Percentiles rank a stretch among this genome's conserved stretches.
Evolutionary conservation across 2,113 vertebrate species (phyloP).

Genomic region (Sapajus apella): DNA sequence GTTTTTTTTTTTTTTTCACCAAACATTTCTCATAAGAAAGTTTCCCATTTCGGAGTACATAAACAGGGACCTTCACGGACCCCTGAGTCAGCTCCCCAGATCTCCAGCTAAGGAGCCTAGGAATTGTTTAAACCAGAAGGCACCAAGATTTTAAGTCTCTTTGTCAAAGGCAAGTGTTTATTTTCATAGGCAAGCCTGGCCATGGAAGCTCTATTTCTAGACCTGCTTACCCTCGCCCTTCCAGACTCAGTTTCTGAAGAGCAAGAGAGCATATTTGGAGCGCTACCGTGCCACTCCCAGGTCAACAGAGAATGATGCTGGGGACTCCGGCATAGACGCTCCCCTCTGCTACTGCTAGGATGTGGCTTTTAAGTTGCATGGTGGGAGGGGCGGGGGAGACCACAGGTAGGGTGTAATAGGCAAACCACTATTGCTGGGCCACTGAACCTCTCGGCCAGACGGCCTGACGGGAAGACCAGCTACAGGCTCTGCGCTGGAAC

Average conservation of each 20-base stretch:
- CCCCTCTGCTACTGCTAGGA: background rate
- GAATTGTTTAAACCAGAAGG: conserved; percentile 52
- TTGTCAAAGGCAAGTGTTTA: conserved; percentile 50
- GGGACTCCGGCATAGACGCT: conserved; percentile 35
- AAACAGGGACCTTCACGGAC: background rate
- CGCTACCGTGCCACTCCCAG: conserved; percentile 64
- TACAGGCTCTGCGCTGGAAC: conserved; percentile 35
- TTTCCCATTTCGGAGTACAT: background rate
- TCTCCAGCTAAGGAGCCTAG: background rate
- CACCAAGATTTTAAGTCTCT: conserved; percentile 27
- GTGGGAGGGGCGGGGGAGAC: background rate
- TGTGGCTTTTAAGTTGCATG: background rate
- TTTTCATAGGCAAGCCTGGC: conserved; percentile 45
- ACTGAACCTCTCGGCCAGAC: background rate
- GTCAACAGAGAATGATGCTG: conserved; percentile 29
- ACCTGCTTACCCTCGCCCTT: conserved; percentile 60
- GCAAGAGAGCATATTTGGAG: conserved; percentile 53
- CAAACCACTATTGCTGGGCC: background rate
- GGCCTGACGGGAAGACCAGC: background rate
- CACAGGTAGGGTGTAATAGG: background rate
- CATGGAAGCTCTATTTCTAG: conserved; percentile 66
- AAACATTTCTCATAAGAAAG: conserved; percentile 40
- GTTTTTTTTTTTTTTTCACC: conserved; percentile 39
- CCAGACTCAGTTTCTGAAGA: conserved; percentile 66
- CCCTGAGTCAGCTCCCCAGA: background rate